A percentile compares a stretch with the other conserved stretches of the same genome.
Conservation (phyloP, 1,140 invertebrate species). For the Caenorhabditis brenneri region DNA sequence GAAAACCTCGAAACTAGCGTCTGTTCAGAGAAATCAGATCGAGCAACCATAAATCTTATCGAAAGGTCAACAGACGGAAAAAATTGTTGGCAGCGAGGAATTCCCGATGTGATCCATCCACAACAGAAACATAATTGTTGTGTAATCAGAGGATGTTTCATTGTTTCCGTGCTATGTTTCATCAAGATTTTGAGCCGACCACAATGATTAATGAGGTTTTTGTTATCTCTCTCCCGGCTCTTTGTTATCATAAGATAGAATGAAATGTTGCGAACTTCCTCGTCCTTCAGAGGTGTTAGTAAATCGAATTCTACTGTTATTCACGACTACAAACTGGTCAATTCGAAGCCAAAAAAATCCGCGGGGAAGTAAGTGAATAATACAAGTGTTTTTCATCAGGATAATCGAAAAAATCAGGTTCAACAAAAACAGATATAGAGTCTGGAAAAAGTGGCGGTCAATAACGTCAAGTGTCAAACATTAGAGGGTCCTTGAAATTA, state of each 20-base stretch:
- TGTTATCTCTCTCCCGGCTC: neutral
- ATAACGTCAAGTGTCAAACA: neutral
- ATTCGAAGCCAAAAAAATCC: neutral
- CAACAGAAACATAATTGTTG: neutral
- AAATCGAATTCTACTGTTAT: neutral
- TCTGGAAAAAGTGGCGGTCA: neutral
- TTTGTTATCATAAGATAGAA: conserved; percentile 29
- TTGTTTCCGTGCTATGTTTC: neutral
- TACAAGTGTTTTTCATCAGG: neutral
- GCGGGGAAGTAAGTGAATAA: conserved; percentile 8
- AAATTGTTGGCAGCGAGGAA: neutral
- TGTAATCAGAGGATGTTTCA: conserved; percentile 30
- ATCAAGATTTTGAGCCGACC: neutral
- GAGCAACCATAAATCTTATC: neutral
- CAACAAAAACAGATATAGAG: too few relatives aligned
- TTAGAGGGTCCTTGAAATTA: neutral
- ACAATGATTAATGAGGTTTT: conserved; percentile 41
- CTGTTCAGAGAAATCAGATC: too few relatives aligned
- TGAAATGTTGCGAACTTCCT: conserved; percentile 5
- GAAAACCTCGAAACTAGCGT: too few relatives aligned
- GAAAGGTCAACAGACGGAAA: conserved; percentile 7
- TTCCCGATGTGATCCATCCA: neutral
- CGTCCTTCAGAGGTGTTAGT: neutral
- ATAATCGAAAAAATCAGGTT: neutral
- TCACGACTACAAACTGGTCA: neutral